These are phyloP conservation scores for Ciconia nigra DNA, from an alignment of 2,797 vertebrate genomes.

Conservation along the genomic window DNA sequence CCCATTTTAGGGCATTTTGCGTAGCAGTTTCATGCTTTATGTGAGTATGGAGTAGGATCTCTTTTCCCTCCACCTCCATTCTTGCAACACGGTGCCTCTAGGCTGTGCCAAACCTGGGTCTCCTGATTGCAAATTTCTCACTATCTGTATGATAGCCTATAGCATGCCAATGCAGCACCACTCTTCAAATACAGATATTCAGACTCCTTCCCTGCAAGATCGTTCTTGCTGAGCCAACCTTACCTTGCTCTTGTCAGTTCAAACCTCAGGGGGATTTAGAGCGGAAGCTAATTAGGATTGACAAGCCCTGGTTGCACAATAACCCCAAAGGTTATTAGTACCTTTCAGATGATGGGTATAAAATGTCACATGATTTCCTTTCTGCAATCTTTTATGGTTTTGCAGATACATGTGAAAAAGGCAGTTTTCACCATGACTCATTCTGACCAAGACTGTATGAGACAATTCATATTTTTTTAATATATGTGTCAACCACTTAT, in stretches of 20 bases:
- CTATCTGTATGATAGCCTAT: not conserved
- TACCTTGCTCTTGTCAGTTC: not conserved
- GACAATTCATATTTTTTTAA: not conserved
- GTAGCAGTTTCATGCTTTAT: not conserved
- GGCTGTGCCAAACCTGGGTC: not conserved
- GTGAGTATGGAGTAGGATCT: not conserved
- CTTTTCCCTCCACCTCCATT: not conserved
- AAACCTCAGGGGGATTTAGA: not conserved
- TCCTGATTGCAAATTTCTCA: not conserved
- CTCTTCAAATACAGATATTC: not conserved
- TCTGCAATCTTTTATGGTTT: not conserved
- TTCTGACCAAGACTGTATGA: not conserved
- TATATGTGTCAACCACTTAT: not conserved
- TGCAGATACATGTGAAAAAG: not conserved
- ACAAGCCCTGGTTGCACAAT: not conserved
- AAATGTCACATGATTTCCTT: conserved; percentile 28
- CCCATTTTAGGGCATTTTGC: not conserved
- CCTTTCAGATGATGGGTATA: conserved; percentile 10
- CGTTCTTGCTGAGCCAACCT: not conserved
- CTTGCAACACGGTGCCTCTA: not conserved
- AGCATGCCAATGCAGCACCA: not conserved
- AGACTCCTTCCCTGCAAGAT: not conserved
- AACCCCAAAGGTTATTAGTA: conserved; percentile 28
- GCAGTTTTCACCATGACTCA: conserved; percentile 6
- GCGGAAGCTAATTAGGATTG: conserved; percentile 8